Percentiles rank a stretch among this genome's conserved stretches.
These are phyloP conservation scores for Pammene fasciana DNA, from an alignment of 2,888 invertebrate species.

Conservation along the genomic window DNA sequence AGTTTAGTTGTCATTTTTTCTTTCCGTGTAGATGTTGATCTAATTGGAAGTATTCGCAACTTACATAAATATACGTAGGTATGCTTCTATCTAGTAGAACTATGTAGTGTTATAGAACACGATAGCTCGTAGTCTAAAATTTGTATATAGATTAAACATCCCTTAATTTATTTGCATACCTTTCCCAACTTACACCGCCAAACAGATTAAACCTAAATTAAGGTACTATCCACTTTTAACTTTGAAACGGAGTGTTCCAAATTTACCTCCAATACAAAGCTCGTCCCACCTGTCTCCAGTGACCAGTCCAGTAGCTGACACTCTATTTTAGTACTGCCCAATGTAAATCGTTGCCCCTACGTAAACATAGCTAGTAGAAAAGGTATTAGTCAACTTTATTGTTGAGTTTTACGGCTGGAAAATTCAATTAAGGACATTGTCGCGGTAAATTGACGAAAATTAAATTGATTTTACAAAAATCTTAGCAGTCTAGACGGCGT, in stretches of 20 bases:
- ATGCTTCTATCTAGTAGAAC: no score
- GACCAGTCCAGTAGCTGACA: not conserved
- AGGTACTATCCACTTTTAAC: conserved; percentile 13
- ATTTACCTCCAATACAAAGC: conserved; percentile 1
- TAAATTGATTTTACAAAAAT: conserved; percentile 8
- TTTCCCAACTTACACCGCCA: not conserved
- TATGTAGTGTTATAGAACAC: no score
- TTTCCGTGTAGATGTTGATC: no score
- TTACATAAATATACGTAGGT: no score
- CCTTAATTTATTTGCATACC: conserved; percentile 5
- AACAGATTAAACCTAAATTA: not conserved
- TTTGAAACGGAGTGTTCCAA: not conserved
- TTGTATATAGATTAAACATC: not conserved
- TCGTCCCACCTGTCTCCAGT: not conserved
- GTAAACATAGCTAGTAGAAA: conserved; percentile 18
- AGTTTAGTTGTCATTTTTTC: no score
- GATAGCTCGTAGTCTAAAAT: not conserved
- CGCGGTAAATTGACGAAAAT: conserved; percentile 2
- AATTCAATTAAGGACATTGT: conserved; percentile 3
- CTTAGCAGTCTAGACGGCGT: conserved; percentile 9
- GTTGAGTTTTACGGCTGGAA: not conserved
- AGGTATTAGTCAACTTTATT: conserved; percentile 9
- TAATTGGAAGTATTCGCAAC: no score
- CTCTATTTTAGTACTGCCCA: conserved; percentile 22
- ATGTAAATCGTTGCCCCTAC: conserved; percentile 21